phyloP scores from a whole-genome alignment of 2,888 invertebrate genomes.

The Eupeodes luniger region DNA sequence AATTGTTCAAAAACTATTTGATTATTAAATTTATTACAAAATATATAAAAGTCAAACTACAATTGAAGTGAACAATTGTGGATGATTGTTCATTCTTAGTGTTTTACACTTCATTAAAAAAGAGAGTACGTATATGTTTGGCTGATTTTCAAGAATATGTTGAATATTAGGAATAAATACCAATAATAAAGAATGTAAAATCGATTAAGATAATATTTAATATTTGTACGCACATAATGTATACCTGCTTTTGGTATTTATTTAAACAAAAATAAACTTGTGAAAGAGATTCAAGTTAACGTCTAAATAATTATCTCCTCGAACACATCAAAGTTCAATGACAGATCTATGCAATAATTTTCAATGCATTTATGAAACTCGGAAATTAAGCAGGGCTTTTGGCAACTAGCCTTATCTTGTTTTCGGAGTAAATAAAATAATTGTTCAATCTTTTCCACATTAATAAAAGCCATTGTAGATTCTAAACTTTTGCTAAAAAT shows the following conservation, averaged over 20 bases:
- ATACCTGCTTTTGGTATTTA: background rate
- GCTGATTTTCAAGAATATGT: background rate
- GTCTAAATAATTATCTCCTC: background rate
- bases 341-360: background rate
- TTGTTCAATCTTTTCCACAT: background rate
- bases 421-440: background rate
- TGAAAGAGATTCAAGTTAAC: background rate
- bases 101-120: background rate
- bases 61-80: background rate
- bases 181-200: background rate
- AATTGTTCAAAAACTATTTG: background rate
- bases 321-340: conserved; percentile 18
- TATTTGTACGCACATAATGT: background rate
- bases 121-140: conserved; percentile 6
- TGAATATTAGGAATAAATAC: background rate
- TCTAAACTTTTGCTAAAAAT: too few relatives aligned
- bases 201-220: background rate
- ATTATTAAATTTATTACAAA: background rate
- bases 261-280: background rate
- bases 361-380: background rate
- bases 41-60: background rate
- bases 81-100: background rate
- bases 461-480: background rate
- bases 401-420: background rate
- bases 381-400: background rate